Conservation (phyloP, 2,113 vertebrate genomes). For the Aix galericulata region DNA sequence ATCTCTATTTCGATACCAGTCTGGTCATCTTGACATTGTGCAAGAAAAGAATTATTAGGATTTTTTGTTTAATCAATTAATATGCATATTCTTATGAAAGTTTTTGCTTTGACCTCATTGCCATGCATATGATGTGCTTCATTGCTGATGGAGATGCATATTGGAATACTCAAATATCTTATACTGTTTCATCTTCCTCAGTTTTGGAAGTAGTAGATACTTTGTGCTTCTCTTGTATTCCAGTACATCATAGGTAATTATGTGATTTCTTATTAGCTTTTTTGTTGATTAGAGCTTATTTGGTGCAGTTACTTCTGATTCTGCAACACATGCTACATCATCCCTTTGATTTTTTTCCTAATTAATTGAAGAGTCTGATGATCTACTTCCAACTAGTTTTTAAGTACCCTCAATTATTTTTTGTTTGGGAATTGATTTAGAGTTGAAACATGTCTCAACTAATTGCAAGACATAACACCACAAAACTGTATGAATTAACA, state of each 20-base stretch:
- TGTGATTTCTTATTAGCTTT: slow-evolving; percentile 40
- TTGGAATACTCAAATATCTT: not conserved
- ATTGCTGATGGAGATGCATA: not conserved
- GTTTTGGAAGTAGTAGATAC: not conserved
- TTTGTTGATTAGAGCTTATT: slow-evolving; percentile 52
- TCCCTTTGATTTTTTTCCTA: slow-evolving; percentile 50
- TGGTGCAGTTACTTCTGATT: slow-evolving; percentile 36
- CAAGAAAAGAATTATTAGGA: not conserved
- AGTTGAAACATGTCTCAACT: not conserved
- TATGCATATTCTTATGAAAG: not conserved
- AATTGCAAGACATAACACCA: slow-evolving; percentile 17
- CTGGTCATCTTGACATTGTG: not conserved
- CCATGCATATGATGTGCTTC: not conserved
- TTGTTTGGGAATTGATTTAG: slow-evolving; percentile 34
- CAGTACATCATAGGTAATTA: not conserved
- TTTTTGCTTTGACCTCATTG: not conserved
- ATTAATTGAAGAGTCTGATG: slow-evolving; percentile 63
- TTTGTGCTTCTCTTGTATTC: slow-evolving; percentile 14
- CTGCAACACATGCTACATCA: not conserved
- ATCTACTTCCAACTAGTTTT: slow-evolving; percentile 41
- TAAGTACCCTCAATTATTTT: slow-evolving; percentile 57
- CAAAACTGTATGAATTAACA: slow-evolving; percentile 25
- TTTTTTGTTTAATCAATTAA: not conserved
- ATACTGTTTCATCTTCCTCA: not conserved
- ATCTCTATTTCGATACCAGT: not conserved